A percentile compares a stretch with the other conserved stretches of the same genome.
phyloP scores from a whole-genome alignment of 2,888 invertebrate species.

The Mimachlamys varia region DNA sequence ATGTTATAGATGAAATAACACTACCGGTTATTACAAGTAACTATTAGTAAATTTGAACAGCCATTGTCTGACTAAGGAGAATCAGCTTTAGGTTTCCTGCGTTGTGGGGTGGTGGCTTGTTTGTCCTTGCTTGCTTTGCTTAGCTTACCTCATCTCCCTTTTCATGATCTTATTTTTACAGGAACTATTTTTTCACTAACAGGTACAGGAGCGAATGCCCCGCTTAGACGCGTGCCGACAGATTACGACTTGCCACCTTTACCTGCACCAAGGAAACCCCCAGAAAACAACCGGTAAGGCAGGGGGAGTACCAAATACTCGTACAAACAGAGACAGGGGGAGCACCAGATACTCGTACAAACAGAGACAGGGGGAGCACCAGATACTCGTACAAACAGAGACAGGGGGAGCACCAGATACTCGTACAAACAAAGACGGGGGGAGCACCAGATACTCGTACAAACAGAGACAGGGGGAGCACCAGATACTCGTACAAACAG shows the following conservation, averaged over 20 bases:
- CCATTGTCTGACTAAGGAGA: neutral
- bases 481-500: too few species aligned
- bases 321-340: too few species aligned
- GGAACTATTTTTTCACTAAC: conserved; percentile 74
- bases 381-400: too few species aligned
- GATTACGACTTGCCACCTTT: conserved; percentile 79
- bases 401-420: too few species aligned
- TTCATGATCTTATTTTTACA: conserved; percentile 63
- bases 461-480: too few species aligned
- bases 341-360: too few species aligned
- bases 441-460: too few species aligned
- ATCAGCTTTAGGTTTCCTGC: neutral
- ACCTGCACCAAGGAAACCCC: conserved; percentile 64
- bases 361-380: too few species aligned
- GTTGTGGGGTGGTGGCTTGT: neutral
- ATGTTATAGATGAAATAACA: too few species aligned
- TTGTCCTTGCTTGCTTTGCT: conserved; percentile 38
- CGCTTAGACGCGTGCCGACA: conserved; percentile 74
- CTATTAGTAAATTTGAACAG: neutral
- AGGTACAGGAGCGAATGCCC: conserved; percentile 66
- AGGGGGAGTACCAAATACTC: neutral
- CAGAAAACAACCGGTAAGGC: conserved; percentile 6
- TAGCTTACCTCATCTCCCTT: conserved; percentile 44
- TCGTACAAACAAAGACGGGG: too few species aligned
- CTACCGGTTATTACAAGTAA: too few species aligned